Conservation (phyloP, 2,888 invertebrate species). For the Fragum whitleyi region DNA sequence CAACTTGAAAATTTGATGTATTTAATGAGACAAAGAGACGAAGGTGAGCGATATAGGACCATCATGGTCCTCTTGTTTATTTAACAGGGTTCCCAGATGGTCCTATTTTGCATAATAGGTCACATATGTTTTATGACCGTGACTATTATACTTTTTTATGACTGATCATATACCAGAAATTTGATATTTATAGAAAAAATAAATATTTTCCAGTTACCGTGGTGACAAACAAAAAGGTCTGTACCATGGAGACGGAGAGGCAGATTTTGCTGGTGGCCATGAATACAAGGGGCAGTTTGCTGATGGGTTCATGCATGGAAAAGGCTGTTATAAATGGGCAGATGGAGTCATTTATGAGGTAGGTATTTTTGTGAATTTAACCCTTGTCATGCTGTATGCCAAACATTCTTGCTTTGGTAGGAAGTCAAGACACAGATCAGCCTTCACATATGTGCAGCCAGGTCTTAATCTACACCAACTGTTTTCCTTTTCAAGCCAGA, state of each 20-base stretch:
- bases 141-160: too few relatives aligned
- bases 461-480: neutral
- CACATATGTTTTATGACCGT: too few relatives aligned
- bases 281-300: constrained; percentile 84
- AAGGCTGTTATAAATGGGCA: constrained; percentile 84
- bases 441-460: neutral
- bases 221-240: constrained; percentile 83
- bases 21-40: too few relatives aligned
- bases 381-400: neutral
- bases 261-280: constrained; percentile 82
- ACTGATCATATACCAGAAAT: too few relatives aligned
- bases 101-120: too few relatives aligned
- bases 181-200: too few relatives aligned
- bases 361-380: constrained; percentile 23
- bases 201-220: constrained; percentile 82
- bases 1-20: too few relatives aligned
- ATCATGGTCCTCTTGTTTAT: neutral
- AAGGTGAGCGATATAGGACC: too few relatives aligned
- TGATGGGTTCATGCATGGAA: constrained; percentile 85
- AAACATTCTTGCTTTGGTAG: too few relatives aligned
- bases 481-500: too few relatives aligned
- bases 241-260: constrained; percentile 84
- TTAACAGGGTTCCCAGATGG: neutral
- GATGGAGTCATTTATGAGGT: constrained; percentile 84
- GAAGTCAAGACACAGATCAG: constrained; percentile 2